Conservation (phyloP, 2,113 vertebrate species). For the Nerophis ophidion region DNA sequence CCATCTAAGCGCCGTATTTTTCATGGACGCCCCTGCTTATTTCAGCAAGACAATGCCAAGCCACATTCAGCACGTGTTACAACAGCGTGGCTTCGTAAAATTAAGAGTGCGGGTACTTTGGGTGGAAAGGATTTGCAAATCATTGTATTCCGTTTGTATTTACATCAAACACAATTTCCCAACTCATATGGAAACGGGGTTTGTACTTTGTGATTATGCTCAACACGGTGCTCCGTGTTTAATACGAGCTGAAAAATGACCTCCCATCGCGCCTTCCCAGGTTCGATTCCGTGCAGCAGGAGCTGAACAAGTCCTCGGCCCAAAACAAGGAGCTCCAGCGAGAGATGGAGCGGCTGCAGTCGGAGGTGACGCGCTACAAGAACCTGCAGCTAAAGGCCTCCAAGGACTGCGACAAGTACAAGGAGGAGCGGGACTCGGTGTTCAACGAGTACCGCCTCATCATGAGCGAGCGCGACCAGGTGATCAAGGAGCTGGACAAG, state of each 20-base stretch:
- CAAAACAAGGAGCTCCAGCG: slow-evolving; percentile 97
- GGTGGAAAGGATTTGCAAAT: too few relatives aligned
- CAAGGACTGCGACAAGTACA: slow-evolving; percentile 95
- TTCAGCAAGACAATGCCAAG: too few relatives aligned
- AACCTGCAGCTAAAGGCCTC: slow-evolving; percentile 85
- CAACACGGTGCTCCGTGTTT: background rate
- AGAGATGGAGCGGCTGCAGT: slow-evolving; percentile 94
- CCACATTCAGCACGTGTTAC: too few relatives aligned
- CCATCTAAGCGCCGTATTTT: too few relatives aligned
- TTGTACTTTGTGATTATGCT: background rate
- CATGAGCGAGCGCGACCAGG: slow-evolving; percentile 98
- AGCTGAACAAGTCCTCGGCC: slow-evolving; percentile 83
- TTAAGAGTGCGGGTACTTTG: too few relatives aligned
- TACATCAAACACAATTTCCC: too few relatives aligned
- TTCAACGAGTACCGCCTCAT: slow-evolving; percentile 97
- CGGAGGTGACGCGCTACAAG: slow-evolving; percentile 90
- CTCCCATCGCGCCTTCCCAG: slow-evolving; percentile 51
- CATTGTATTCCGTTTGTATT: too few relatives aligned
- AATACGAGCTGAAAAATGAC: background rate
- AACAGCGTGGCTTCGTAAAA: too few relatives aligned
- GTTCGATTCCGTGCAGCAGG: slow-evolving; percentile 90
- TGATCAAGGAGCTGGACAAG: slow-evolving; percentile 97
- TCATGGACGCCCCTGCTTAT: too few relatives aligned
- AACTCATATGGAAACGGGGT: too few relatives aligned
- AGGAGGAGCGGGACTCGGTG: slow-evolving; percentile 94